These are phyloP conservation scores for Pseudomyrmex cubaensis DNA, from an alignment of 1,140 invertebrate genomes.

Conservation along the genomic window DNA sequence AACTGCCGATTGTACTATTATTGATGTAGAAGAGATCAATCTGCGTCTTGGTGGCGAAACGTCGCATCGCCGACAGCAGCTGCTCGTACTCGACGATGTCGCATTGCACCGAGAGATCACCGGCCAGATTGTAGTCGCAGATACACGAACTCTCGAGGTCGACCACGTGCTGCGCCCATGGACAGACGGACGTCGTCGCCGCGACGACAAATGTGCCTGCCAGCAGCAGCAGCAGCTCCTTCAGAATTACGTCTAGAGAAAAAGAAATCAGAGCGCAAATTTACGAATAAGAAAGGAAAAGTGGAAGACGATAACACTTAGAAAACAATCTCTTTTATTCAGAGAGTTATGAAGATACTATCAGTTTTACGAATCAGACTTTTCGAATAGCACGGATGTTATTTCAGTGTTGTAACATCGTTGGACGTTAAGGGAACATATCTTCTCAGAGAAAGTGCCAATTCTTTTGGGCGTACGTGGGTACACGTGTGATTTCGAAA, in stretches of 20 bases:
- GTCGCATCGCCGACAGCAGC: conserved; percentile 90
- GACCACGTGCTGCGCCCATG: conserved; percentile 90
- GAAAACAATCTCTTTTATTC: no score
- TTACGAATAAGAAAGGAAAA: no score
- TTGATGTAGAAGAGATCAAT: conserved; percentile 95
- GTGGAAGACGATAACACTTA: no score
- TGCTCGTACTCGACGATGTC: conserved; percentile 93
- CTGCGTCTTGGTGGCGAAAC: conserved; percentile 88
- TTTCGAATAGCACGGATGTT: not conserved
- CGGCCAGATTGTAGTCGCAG: conserved; percentile 93
- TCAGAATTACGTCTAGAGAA: conserved; percentile 59
- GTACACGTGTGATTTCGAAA: conserved; percentile 57
- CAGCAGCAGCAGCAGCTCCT: conserved; percentile 71
- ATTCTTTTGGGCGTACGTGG: conserved; percentile 37
- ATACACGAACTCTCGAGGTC: conserved; percentile 94
- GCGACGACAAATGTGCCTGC: conserved; percentile 58
- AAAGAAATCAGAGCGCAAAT: conserved; percentile 37
- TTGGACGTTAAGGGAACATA: not conserved
- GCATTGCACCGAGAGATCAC: conserved; percentile 94
- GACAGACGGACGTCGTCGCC: conserved; percentile 89
- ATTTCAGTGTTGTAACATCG: conserved; percentile 13
- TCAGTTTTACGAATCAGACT: not conserved
- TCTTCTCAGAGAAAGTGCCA: conserved; percentile 52
- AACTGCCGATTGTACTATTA: conserved; percentile 91
- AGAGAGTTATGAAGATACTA: no score